Percentiles rank a stretch among this genome's conserved stretches.
phyloP scores from a whole-genome alignment of 2,888 invertebrate species.

The Vesta saturnalis region DNA sequence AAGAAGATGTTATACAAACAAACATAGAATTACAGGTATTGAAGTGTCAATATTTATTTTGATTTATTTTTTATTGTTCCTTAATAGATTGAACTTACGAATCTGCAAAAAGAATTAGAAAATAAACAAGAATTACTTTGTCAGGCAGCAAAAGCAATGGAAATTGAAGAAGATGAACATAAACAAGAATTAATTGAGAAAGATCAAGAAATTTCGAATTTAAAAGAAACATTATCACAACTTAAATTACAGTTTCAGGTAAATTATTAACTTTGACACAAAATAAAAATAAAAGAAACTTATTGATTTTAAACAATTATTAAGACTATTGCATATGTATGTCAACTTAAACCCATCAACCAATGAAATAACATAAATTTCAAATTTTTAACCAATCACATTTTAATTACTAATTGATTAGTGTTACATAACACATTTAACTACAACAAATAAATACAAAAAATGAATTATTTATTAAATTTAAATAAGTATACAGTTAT shows the following conservation, averaged over 20 bases:
- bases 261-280: constrained; percentile 44
- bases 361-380: too few species aligned
- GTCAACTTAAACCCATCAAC: too few species aligned
- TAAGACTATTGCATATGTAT: too few species aligned
- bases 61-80: background rate
- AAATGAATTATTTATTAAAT: too few species aligned
- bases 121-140: constrained; percentile 87
- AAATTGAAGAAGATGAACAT: constrained; percentile 74
- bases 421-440: too few species aligned
- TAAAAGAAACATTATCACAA: constrained; percentile 55
- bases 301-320: too few species aligned
- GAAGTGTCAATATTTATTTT: constrained; percentile 13
- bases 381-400: too few species aligned
- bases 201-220: constrained; percentile 59
- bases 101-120: constrained; percentile 77
- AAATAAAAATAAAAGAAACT: too few species aligned
- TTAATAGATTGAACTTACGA: constrained; percentile 78
- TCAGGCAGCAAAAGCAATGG: constrained; percentile 86
- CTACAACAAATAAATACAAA: too few species aligned
- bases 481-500: too few species aligned
- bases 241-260: constrained; percentile 53
- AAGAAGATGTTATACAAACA: constrained; percentile 74
- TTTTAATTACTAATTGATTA: too few species aligned
- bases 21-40: constrained; percentile 73
- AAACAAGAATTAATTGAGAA: constrained; percentile 63